Evolutionary conservation across 2,797 vertebrate species (phyloP).

Genomic region (Arrhamphus sclerolepis): DNA sequence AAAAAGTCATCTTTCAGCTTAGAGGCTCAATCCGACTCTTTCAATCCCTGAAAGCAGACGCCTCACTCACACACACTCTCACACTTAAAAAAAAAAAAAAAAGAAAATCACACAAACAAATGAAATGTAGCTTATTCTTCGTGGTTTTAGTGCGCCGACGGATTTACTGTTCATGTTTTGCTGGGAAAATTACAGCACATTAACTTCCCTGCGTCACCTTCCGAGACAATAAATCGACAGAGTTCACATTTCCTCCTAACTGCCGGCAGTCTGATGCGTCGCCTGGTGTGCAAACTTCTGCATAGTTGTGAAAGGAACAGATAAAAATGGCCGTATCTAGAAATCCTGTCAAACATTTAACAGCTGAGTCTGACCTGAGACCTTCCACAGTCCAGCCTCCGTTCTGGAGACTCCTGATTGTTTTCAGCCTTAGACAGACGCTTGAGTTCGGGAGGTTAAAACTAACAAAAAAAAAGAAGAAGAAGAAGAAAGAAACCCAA

Average conservation of each 20-base stretch:
- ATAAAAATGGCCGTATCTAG: too few species aligned
- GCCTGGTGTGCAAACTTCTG: conserved; percentile 13
- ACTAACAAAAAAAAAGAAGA: too few species aligned
- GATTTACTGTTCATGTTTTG: not conserved
- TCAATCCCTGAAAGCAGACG: not conserved
- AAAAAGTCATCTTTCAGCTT: not conserved
- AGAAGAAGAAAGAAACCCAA: too few species aligned
- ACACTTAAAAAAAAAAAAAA: not conserved
- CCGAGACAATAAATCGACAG: not conserved
- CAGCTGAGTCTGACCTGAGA: not conserved
- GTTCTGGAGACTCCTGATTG: not conserved
- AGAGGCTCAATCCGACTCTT: not conserved
- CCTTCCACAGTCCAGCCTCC: not conserved
- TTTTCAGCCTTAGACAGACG: not conserved
- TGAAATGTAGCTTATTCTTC: conserved; percentile 2
- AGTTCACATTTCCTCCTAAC: not conserved
- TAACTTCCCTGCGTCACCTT: not conserved
- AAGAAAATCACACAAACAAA: too few species aligned
- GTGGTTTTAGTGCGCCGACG: not conserved
- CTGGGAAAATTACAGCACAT: not conserved
- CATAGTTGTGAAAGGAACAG: conserved; percentile 2
- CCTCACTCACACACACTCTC: not conserved
- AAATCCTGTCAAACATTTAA: conserved; percentile 1
- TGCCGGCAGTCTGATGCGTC: too few species aligned
- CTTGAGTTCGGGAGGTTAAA: too few species aligned